phyloP scores from a whole-genome alignment of 2,113 vertebrate species.

The Heterochromis multidens region DNA sequence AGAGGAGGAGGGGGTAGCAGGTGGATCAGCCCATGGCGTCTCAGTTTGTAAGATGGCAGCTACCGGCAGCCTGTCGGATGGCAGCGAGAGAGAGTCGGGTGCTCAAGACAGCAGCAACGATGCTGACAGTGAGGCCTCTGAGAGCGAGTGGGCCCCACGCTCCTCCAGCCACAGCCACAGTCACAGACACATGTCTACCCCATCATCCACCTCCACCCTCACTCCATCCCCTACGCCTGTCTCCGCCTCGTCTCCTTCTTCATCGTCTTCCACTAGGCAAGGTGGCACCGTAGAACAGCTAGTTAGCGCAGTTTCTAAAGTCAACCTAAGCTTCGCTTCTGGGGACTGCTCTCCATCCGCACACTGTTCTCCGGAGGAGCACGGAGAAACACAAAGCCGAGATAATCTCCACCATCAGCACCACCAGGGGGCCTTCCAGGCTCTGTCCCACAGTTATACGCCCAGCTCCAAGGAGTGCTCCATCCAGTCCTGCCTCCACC shows the following conservation, averaged over 20 bases:
- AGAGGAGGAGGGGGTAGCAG: constrained; percentile 54
- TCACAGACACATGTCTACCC: constrained; percentile 41
- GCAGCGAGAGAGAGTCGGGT: constrained; percentile 84
- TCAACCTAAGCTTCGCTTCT: constrained; percentile 71
- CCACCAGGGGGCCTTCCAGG: constrained; percentile 89
- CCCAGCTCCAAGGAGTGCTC: constrained; percentile 97
- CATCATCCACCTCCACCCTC: constrained; percentile 47
- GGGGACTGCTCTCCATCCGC: constrained; percentile 58
- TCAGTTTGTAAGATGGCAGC: constrained; percentile 51
- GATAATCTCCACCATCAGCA: constrained; percentile 64
- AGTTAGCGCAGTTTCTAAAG: constrained; percentile 79
- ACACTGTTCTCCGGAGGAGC: constrained; percentile 61
- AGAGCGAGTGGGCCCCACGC: constrained; percentile 80
- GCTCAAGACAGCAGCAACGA: constrained; percentile 88
- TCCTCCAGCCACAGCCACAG: constrained; percentile 31
- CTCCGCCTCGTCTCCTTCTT: constrained; percentile 3
- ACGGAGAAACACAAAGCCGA: constrained; percentile 34
- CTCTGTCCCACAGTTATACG: constrained; percentile 88
- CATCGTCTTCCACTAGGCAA: constrained; percentile 34
- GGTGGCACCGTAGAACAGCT: constrained; percentile 72
- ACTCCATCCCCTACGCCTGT: constrained; percentile 7
- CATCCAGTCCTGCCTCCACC: constrained; percentile 94
- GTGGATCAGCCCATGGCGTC: constrained; percentile 36
- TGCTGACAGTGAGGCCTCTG: constrained; percentile 94
- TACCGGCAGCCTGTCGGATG: constrained; percentile 84